Percentiles rank a stretch among this genome's conserved stretches.
Conservation (phyloP, 1,140 invertebrate species). For the Tetramorium alpestre region DNA sequence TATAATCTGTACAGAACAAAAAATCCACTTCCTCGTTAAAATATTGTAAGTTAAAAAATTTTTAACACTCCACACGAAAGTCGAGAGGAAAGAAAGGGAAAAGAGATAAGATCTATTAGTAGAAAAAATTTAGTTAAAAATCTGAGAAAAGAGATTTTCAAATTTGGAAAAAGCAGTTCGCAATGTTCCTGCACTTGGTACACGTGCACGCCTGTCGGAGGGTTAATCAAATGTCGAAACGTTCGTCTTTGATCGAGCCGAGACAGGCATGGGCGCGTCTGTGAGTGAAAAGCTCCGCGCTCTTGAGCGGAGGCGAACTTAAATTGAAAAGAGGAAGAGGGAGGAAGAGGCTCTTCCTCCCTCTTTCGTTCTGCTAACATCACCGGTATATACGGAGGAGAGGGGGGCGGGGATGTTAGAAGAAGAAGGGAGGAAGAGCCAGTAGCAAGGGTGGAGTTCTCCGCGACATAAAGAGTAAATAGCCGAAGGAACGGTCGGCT, state of each 20-base stretch:
- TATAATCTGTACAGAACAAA: background rate
- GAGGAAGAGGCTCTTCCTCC: background rate
- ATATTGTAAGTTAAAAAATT: background rate
- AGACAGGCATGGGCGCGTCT: constrained; percentile 54
- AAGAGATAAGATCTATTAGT: background rate
- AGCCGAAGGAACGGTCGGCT: constrained; percentile 65
- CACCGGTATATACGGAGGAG: constrained; percentile 64
- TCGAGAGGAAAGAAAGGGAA: background rate
- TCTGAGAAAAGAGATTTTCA: background rate
- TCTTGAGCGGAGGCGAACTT: constrained; percentile 69
- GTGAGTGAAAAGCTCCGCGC: constrained; percentile 67
- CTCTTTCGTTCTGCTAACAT: constrained; percentile 10
- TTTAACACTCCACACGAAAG: background rate
- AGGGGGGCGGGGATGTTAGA: constrained; percentile 33
- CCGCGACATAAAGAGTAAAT: constrained; percentile 73
- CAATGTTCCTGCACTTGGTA: background rate
- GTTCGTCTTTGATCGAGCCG: constrained; percentile 68
- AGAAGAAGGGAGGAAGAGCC: constrained; percentile 16
- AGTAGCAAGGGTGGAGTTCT: constrained; percentile 49
- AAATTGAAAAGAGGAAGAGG: constrained; percentile 72
- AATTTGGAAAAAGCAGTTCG: background rate
- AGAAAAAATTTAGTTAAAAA: background rate
- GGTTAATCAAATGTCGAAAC: constrained; percentile 75
- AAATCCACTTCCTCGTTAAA: background rate
- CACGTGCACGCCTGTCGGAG: constrained; percentile 14